Conservation (phyloP, 2,797 vertebrate genomes). For the Helicolenus hilgendorfi region DNA sequence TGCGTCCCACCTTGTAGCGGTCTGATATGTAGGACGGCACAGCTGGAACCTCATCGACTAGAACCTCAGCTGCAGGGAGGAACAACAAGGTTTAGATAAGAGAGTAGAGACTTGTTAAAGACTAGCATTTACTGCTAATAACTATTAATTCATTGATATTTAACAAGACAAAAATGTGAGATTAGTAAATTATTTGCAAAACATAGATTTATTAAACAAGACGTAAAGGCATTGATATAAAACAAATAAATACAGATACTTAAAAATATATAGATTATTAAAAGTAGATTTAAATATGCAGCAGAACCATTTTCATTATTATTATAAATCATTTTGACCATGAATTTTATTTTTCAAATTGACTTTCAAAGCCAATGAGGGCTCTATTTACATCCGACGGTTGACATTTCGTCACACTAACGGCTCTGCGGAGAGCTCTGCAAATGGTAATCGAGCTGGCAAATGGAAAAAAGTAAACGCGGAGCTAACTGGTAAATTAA, state of each 20-base stretch:
- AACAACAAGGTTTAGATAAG: background rate
- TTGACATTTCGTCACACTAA: background rate
- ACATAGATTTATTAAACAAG: background rate
- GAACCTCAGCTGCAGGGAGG: slow-evolving; percentile 87
- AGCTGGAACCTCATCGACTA: slow-evolving; percentile 94
- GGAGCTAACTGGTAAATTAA: slow-evolving; percentile 5
- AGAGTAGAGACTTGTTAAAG: background rate
- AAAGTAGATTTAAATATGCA: background rate
- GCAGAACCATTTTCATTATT: background rate
- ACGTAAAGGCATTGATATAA: background rate
- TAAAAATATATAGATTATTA: background rate
- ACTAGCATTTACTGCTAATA: background rate
- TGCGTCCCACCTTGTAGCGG: slow-evolving; percentile 96
- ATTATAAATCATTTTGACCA: background rate
- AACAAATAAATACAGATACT: background rate
- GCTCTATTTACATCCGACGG: background rate
- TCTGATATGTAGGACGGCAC: slow-evolving; percentile 96
- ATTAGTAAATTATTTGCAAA: background rate
- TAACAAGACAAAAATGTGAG: background rate
- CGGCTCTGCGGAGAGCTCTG: slow-evolving; percentile 2
- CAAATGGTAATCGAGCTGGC: background rate
- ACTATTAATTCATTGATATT: background rate
- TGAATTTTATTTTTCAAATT: background rate
- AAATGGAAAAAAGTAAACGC: slow-evolving; percentile 20
- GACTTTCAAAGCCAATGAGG: background rate